Percentiles rank a stretch among this genome's conserved stretches.
Conservation (phyloP, 1,140 invertebrate genomes). For the Zaprionus camerounensis region DNA sequence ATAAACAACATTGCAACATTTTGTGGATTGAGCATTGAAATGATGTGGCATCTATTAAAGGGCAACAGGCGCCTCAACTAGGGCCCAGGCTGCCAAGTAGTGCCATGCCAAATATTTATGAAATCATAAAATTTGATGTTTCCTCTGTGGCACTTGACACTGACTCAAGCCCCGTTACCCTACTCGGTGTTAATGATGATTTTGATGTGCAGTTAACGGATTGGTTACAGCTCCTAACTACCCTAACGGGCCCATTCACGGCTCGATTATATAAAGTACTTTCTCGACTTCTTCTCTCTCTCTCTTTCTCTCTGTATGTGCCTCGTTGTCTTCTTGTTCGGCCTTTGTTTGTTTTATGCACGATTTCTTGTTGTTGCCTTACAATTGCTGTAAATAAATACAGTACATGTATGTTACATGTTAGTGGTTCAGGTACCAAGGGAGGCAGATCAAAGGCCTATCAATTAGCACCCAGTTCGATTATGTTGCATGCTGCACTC, state of each 20-base stretch:
- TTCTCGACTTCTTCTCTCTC: slow-evolving; percentile 18
- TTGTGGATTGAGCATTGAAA: slow-evolving; percentile 17
- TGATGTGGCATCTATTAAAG: slow-evolving; percentile 22
- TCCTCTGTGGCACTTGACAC: slow-evolving; percentile 75
- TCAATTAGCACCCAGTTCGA: slow-evolving; percentile 79
- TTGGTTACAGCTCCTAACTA: slow-evolving; percentile 60
- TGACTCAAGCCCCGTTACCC: slow-evolving; percentile 24
- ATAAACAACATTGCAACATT: slow-evolving; percentile 67
- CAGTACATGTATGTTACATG: slow-evolving; percentile 18
- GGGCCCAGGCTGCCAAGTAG: not conserved
- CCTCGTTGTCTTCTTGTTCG: slow-evolving; percentile 13
- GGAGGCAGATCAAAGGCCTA: slow-evolving; percentile 74
- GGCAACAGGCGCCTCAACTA: slow-evolving; percentile 8
- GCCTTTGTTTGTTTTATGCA: slow-evolving; percentile 72
- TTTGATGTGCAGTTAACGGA: slow-evolving; percentile 82
- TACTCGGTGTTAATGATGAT: slow-evolving; percentile 76
- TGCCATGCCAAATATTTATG: slow-evolving; percentile 77
- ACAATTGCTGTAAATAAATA: slow-evolving; percentile 81
- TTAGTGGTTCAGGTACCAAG: slow-evolving; percentile 10
- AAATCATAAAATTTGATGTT: slow-evolving; percentile 84
- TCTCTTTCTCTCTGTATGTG: not conserved
- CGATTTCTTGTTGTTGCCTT: slow-evolving; percentile 69
- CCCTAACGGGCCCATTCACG: slow-evolving; percentile 40
- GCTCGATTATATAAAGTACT: slow-evolving; percentile 73
- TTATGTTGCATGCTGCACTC: slow-evolving; percentile 74